Base-by-base conservation (phyloP, 1,140 invertebrate species). In the Caenorhabditis briggsae region DNA sequence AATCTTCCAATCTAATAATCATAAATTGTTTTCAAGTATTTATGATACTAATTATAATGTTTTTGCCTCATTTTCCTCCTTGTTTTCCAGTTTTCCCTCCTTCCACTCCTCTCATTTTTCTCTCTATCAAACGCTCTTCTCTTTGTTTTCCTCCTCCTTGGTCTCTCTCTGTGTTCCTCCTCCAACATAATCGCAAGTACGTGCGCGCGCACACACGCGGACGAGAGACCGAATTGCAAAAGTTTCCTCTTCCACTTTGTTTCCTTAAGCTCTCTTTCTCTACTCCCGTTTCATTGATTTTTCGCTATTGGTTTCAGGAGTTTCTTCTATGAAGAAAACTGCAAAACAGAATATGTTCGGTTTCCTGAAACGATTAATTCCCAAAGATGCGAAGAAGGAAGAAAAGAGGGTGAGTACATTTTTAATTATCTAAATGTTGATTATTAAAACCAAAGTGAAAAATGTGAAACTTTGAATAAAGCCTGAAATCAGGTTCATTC, bases 1-100 rank as follows among this genome's bases (percentile, higher is more conserved):
- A 20, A 50, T 23, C 50, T 20, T n/a, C 9, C 46, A 18, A 11
- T 78, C 50, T 18, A 16, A 18, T 41, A 7, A 12, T 78, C 43
- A 78, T 50, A 50, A 78, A 16, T 78, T 20, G 16, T 78, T 78
- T 50, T 78, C n/a, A 78, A 78, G 70, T 78, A 78, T 33, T 33
- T 33, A 33, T 78, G 14, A 78, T 78, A 33, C 25, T 25, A 12
- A 78, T 46, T 33, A 46, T 23, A 78, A 16, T 50, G 70, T 78
- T 78, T 33, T 33, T 33, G 33, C 33, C 33, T 33, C 33, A 33
- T 33, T 33, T 33, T 33, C 33, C 18, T 20, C 6, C 8, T 23
- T 50, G 5, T 46, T 74, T 74, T 46, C 18, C 33, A 50, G 20
- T 50, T 78, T 46, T 48, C 25, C n/a, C 14, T 78, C 43, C 9